A percentile compares a stretch with the other conserved stretches of the same genome.
Evolutionary conservation across 2,888 invertebrate genomes (phyloP).

Genomic region (Scaeva pyrastri): DNA sequence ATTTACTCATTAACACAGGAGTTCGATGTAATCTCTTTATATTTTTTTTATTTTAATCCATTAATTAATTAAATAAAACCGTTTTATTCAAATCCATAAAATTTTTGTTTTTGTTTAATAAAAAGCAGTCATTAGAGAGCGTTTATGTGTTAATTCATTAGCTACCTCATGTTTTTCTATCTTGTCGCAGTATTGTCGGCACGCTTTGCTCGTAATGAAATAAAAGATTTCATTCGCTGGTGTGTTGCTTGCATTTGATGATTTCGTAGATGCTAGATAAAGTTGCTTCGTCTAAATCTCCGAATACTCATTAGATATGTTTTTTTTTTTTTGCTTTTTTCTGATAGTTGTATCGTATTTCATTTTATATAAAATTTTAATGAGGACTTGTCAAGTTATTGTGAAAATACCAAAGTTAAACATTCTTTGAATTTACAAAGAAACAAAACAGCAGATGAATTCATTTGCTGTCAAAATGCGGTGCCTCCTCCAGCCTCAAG

Average conservation of each 20-base stretch:
- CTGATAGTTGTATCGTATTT: background rate
- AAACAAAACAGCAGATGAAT: background rate
- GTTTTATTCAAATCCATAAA: slow-evolving; percentile 6
- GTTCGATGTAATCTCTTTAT: slow-evolving; percentile 1
- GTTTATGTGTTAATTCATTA: slow-evolving; percentile 22
- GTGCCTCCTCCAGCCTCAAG: too few species aligned
- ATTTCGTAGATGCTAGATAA: slow-evolving; percentile 6
- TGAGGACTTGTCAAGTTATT: too few species aligned
- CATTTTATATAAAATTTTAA: background rate
- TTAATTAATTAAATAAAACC: slow-evolving; percentile 21
- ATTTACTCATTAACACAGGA: too few species aligned
- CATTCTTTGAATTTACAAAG: background rate
- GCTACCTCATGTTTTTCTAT: background rate
- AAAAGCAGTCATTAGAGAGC: background rate
- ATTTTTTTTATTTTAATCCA: background rate
- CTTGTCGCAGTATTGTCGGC: background rate
- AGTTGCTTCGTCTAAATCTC: background rate
- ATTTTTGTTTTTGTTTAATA: slow-evolving; percentile 1
- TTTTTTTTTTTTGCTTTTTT: background rate
- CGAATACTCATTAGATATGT: background rate
- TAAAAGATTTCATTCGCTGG: background rate
- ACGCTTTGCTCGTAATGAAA: background rate
- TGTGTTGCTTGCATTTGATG: background rate
- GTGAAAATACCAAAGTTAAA: background rate
- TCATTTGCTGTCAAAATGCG: background rate